These are phyloP conservation scores for Lathamus discolor DNA, from an alignment of 2,113 vertebrate genomes.

Conservation along the genomic window DNA sequence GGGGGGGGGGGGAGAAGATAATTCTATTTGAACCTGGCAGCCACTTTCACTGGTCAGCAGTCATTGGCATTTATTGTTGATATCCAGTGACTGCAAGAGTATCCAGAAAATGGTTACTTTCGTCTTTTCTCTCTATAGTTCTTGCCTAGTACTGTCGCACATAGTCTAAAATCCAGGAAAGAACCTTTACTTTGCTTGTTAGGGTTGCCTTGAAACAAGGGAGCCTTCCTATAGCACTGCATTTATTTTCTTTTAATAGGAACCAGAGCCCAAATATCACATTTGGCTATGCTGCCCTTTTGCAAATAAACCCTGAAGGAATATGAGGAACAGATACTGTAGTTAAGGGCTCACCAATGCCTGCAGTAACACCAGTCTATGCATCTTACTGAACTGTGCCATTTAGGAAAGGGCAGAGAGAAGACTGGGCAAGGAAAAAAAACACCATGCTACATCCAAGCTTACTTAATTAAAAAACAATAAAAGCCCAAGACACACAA, in stretches of 20 bases:
- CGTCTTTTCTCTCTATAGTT: neutral
- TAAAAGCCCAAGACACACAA: neutral
- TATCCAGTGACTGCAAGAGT: neutral
- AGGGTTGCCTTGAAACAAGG: neutral
- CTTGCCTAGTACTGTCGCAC: neutral
- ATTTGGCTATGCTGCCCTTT: conserved; percentile 64
- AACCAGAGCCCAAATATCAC: conserved; percentile 59
- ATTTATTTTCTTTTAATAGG: conserved; percentile 45
- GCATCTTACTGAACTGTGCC: conserved; percentile 54
- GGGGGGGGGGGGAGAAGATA: no score
- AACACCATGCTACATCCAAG: neutral
- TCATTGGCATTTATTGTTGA: neutral
- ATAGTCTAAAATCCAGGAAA: neutral
- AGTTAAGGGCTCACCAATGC: conserved; percentile 38
- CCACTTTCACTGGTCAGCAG: neutral
- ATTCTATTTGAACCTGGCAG: neutral
- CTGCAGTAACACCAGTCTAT: conserved; percentile 39
- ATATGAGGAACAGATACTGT: neutral
- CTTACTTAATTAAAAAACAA: neutral
- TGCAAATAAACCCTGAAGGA: conserved; percentile 66
- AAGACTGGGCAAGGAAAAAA: neutral
- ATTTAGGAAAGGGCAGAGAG: conserved; percentile 66
- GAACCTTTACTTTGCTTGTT: neutral
- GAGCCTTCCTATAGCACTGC: neutral
- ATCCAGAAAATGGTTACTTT: neutral